These are phyloP conservation scores for Molossus molossus DNA, from an alignment of 2,797 vertebrate species.

Conservation along the genomic window DNA sequence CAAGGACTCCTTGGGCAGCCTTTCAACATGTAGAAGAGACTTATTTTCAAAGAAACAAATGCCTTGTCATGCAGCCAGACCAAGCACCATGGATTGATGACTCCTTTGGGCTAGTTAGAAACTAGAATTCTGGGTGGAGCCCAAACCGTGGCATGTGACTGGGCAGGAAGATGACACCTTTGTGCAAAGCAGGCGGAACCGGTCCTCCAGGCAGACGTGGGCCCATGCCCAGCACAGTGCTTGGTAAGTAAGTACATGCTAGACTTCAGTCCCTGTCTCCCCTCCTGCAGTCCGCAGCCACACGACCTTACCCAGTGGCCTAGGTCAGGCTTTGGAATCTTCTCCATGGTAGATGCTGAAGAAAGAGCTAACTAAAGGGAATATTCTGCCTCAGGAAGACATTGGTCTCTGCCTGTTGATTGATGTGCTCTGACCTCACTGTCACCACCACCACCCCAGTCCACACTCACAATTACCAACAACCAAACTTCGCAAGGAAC, in stretches of 20 bases:
- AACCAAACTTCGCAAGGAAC: neutral
- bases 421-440: neutral
- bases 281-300: neutral
- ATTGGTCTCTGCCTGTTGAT: neutral
- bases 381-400: neutral
- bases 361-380: neutral
- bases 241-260: neutral
- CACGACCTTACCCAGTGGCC: neutral
- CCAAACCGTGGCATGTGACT: neutral
- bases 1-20: neutral
- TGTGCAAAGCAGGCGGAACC: neutral
- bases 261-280: neutral
- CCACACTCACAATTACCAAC: neutral
- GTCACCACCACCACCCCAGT: neutral
- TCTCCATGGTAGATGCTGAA: neutral
- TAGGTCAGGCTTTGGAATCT: neutral
- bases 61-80: neutral
- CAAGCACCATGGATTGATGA: neutral
- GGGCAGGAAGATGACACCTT: neutral
- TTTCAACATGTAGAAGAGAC: neutral
- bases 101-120: neutral
- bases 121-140: neutral
- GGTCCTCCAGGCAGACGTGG: neutral
- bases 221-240: neutral
- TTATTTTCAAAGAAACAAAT: neutral